Conservation (phyloP, 2,113 vertebrate species). For the Trogon melanurus region DNA sequence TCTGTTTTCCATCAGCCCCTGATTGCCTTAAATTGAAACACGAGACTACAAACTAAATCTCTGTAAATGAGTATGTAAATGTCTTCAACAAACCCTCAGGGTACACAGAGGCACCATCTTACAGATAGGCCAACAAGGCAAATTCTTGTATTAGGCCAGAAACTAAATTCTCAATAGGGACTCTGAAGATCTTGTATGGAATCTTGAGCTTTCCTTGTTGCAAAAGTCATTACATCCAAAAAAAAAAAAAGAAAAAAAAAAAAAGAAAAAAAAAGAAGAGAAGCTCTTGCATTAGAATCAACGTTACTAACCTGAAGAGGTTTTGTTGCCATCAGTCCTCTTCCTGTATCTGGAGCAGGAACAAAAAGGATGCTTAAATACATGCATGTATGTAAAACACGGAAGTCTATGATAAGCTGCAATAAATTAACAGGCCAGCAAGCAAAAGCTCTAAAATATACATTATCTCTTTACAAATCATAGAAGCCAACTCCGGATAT, state of each 20-base stretch:
- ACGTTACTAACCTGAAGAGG: conserved; percentile 77
- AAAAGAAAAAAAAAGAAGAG: not conserved
- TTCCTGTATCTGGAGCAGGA: conserved; percentile 82
- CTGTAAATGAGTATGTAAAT: not conserved
- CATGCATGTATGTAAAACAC: not conserved
- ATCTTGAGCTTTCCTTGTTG: not conserved
- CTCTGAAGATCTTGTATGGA: not conserved
- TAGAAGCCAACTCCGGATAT: not conserved
- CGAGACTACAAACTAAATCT: not conserved
- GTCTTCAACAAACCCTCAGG: not conserved
- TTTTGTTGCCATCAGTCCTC: conserved; percentile 86
- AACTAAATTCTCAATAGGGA: not conserved
- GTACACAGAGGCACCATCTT: not conserved
- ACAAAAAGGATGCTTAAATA: not conserved
- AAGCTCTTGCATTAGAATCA: not conserved
- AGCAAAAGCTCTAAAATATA: not conserved
- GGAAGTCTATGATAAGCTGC: not conserved
- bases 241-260: not conserved
- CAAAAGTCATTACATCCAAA: not conserved
- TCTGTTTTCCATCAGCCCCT: not conserved
- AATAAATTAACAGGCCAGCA: not conserved
- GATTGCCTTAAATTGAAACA: not conserved
- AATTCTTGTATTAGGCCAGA: not conserved
- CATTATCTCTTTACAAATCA: not conserved
- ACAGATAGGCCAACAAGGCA: not conserved